Evolutionary conservation across 2,888 invertebrate genomes (phyloP).

Genomic region (Drosophila nr. perissopoda): DNA sequence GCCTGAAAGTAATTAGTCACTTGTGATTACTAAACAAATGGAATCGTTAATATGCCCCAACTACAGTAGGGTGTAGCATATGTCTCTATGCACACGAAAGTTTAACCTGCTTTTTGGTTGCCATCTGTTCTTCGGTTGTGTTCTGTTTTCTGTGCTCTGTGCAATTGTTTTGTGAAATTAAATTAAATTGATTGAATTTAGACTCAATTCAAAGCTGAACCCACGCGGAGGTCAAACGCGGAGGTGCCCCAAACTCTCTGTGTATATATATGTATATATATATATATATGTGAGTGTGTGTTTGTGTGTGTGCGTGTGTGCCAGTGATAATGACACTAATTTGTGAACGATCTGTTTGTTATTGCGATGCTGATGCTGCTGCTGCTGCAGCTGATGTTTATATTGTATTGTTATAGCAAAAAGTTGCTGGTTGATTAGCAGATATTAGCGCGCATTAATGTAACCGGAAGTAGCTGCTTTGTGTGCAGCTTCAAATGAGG

Average conservation of each 20-base stretch:
- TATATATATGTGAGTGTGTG: too few species aligned
- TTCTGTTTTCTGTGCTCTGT: constrained; percentile 8
- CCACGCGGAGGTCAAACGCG: constrained; percentile 65
- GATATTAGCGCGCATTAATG: constrained; percentile 58
- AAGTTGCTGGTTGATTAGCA: constrained; percentile 49
- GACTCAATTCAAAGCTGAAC: constrained; percentile 66
- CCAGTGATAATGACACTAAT: constrained; percentile 78
- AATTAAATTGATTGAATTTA: constrained; percentile 81
- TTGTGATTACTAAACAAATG: constrained; percentile 1
- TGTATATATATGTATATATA: neutral
- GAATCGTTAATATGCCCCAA: constrained; percentile 17
- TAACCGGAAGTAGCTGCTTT: constrained; percentile 51
- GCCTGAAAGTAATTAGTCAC: too few species aligned
- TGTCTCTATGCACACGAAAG: constrained; percentile 19
- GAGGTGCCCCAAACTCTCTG: constrained; percentile 44
- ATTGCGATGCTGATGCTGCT: constrained; percentile 17
- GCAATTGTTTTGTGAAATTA: constrained; percentile 80
- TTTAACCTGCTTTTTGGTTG: constrained; percentile 39
- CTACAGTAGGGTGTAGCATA: constrained; percentile 22
- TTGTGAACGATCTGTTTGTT: constrained; percentile 49
- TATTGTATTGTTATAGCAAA: constrained; percentile 15
- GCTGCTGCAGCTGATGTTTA: constrained; percentile 6
- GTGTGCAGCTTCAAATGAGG: constrained; percentile 42
- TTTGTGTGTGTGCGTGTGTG: constrained; percentile 16
- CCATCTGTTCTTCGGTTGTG: constrained; percentile 21